Percentiles rank a stretch among this genome's conserved stretches.
Conservation (phyloP, 2,797 vertebrate genomes). For the Psittacula derbiana region DNA sequence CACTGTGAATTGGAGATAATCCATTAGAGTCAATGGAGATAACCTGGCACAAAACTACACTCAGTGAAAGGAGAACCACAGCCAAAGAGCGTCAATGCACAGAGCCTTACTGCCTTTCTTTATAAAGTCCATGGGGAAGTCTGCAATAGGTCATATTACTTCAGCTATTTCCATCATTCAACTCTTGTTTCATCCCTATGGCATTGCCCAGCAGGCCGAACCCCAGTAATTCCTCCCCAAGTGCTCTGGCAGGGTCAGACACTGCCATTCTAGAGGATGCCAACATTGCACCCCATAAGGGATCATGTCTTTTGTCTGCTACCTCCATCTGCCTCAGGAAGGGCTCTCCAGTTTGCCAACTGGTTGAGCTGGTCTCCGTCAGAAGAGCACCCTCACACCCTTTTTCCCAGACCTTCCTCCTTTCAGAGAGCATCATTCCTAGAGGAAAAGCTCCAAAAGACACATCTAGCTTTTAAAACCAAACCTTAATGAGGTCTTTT, state of each 20-base stretch:
- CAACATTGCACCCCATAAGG: background rate
- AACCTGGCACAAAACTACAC: constrained; percentile 29
- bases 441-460: background rate
- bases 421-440: background rate
- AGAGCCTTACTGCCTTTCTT: background rate
- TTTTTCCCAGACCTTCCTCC: background rate
- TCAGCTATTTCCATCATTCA: background rate
- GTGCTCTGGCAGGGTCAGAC: background rate
- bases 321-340: background rate
- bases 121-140: background rate
- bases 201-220: background rate
- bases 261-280: background rate
- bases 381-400: background rate
- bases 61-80: background rate
- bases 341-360: background rate
- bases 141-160: background rate
- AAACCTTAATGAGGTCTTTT: background rate
- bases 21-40: background rate
- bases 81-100: background rate
- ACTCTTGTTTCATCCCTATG: background rate
- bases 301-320: background rate
- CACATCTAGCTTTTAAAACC: background rate
- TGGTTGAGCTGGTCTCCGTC: background rate
- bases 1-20: constrained; percentile 14
- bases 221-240: background rate